phyloP scores from a whole-genome alignment of 2,113 vertebrate species.

The Panthera uncia region DNA sequence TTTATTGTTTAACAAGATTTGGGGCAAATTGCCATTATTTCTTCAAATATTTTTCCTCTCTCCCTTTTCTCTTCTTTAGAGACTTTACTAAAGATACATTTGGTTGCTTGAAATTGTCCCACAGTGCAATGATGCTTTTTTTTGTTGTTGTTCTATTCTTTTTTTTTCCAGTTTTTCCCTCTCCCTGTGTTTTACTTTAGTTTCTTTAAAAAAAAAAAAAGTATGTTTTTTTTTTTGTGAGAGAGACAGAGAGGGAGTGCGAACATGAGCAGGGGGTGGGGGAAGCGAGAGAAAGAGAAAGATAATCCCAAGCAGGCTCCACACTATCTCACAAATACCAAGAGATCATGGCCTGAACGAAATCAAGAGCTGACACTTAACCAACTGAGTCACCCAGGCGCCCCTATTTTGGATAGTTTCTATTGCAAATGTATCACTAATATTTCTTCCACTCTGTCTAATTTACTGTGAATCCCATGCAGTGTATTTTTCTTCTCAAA shows the following conservation, averaged over 20 bases:
- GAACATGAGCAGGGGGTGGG: no score
- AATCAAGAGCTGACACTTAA: no score
- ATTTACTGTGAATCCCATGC: not conserved
- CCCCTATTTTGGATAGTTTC: not conserved
- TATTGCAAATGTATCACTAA: not conserved
- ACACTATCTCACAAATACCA: no score
- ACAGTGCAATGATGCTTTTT: not conserved
- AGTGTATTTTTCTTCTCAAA: not conserved
- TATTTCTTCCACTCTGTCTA: not conserved
- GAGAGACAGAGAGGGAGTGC: no score
- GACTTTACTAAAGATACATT: not conserved
- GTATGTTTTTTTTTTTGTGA: no score
- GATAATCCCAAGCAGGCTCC: no score
- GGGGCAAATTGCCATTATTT: not conserved
- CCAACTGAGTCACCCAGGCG: no score
- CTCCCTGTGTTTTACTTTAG: not conserved
- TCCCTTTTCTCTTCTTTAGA: not conserved
- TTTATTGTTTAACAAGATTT: slow-evolving; percentile 26
- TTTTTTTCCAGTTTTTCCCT: not conserved
- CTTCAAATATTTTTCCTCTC: not conserved
- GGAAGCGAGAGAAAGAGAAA: no score
- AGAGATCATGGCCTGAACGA: no score
- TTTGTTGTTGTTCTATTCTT: not conserved
- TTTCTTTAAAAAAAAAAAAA: no score
- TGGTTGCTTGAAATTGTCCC: not conserved